Conservation (phyloP, 2,888 invertebrate genomes). For the Chrysodeixis includens region DNA sequence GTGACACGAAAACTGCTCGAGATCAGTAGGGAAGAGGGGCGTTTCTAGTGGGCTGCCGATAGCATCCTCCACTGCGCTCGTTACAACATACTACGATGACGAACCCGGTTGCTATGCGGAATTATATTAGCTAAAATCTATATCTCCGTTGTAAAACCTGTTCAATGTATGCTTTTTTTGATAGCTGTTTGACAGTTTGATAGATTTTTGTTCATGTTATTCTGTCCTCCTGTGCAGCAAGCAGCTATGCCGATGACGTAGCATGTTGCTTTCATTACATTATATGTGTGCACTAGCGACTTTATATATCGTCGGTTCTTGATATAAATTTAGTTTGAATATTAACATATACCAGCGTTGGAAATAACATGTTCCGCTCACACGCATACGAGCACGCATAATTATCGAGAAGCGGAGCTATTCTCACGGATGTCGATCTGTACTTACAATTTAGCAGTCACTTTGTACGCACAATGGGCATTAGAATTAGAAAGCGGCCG, state of each 20-base stretch:
- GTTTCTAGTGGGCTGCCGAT: neutral
- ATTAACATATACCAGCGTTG: slow-evolving; percentile 19
- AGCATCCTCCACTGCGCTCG: neutral
- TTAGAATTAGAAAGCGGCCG: slow-evolving; percentile 88
- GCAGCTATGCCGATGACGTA: neutral
- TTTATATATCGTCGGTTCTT: slow-evolving; percentile 7
- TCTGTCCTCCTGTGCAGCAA: neutral
- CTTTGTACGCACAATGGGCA: slow-evolving; percentile 82
- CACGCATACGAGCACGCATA: slow-evolving; percentile 66
- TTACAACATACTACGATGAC: neutral
- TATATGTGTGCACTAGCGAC: neutral
- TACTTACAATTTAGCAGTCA: slow-evolving; percentile 75
- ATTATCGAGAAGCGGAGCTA: slow-evolving; percentile 66
- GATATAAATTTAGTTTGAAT: neutral
- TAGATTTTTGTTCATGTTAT: neutral
- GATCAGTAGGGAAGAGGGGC: neutral
- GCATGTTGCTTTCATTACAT: slow-evolving; percentile 10
- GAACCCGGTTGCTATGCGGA: neutral
- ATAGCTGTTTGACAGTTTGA: too few species aligned
- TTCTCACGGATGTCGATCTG: slow-evolving; percentile 85
- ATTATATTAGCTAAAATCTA: slow-evolving; percentile 1
- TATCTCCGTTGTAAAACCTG: neutral
- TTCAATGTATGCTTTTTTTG: neutral
- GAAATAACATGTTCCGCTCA: slow-evolving; percentile 48
- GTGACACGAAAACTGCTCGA: neutral